These are phyloP conservation scores for Conchocele bisecta DNA, from an alignment of 2,888 invertebrate genomes.

Conservation along the genomic window DNA sequence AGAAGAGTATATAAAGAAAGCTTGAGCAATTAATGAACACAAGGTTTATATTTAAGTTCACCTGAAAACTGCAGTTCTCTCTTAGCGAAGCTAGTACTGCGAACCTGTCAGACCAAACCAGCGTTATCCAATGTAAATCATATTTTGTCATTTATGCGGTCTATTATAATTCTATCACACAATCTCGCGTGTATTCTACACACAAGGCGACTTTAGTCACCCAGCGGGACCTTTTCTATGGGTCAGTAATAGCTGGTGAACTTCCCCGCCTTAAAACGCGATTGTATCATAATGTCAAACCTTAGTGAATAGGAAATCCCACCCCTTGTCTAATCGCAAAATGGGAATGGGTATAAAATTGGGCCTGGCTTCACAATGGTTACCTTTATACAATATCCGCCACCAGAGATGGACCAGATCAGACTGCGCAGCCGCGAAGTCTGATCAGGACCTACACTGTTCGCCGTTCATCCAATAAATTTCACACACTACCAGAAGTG, in stretches of 20 bases:
- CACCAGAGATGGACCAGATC: neutral
- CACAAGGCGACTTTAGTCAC: constrained; percentile 55
- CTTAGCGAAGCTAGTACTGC: constrained; percentile 33
- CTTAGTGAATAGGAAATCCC: constrained; percentile 56
- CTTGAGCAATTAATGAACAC: neutral
- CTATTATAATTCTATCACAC: constrained; percentile 33
- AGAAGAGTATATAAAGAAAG: neutral
- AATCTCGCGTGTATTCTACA: constrained; percentile 49
- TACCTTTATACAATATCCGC: no score
- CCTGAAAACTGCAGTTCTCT: constrained; percentile 28
- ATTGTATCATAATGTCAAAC: constrained; percentile 61
- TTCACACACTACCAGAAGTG: neutral
- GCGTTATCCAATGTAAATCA: constrained; percentile 44
- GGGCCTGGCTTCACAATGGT: no score
- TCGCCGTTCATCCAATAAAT: neutral
- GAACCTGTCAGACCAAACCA: constrained; percentile 41
- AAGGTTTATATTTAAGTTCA: constrained; percentile 10
- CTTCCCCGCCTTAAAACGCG: constrained; percentile 49
- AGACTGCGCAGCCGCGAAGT: no score
- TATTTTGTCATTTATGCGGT: constrained; percentile 51
- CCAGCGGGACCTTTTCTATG: constrained; percentile 54
- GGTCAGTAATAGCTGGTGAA: constrained; percentile 57
- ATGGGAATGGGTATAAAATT: neutral
- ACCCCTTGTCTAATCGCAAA: constrained; percentile 42
- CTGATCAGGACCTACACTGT: no score